Conservation (phyloP, 2,797 vertebrate species). For the Linurgus olivaceus region DNA sequence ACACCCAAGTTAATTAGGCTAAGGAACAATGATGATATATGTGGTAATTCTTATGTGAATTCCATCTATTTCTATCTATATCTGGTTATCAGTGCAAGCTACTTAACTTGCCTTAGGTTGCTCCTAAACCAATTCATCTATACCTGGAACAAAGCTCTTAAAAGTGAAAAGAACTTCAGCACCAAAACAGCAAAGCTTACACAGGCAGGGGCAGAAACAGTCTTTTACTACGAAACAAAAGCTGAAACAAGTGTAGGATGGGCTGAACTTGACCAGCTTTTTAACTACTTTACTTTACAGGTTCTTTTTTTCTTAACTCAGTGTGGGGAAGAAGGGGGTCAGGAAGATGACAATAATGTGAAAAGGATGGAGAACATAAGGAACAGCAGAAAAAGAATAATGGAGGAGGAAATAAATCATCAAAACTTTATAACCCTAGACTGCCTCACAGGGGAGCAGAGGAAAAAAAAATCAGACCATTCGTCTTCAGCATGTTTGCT, state of each 20-base stretch:
- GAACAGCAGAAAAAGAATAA: neutral
- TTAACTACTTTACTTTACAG: neutral
- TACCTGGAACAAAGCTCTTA: neutral
- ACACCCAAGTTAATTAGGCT: neutral
- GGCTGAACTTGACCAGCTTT: neutral
- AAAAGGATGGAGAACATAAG: neutral
- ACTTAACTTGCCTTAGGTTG: neutral
- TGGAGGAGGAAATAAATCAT: conserved; percentile 38
- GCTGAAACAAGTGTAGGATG: neutral
- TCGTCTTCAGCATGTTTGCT: neutral
- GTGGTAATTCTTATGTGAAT: neutral
- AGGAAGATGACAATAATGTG: fast-evolving
- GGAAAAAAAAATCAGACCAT: neutral
- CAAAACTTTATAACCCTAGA: conserved; percentile 26
- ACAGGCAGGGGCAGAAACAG: neutral
- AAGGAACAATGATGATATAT: fast-evolving
- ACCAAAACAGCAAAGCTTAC: neutral
- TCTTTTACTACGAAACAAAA: neutral
- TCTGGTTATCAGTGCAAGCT: neutral
- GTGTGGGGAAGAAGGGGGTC: neutral
- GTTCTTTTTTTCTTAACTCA: neutral
- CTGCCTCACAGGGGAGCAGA: neutral
- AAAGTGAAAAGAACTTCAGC: neutral
- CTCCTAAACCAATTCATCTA: neutral
- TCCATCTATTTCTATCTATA: neutral